phyloP scores from a whole-genome alignment of 1,140 invertebrate species.

The Ridgeia piscesae region DNA sequence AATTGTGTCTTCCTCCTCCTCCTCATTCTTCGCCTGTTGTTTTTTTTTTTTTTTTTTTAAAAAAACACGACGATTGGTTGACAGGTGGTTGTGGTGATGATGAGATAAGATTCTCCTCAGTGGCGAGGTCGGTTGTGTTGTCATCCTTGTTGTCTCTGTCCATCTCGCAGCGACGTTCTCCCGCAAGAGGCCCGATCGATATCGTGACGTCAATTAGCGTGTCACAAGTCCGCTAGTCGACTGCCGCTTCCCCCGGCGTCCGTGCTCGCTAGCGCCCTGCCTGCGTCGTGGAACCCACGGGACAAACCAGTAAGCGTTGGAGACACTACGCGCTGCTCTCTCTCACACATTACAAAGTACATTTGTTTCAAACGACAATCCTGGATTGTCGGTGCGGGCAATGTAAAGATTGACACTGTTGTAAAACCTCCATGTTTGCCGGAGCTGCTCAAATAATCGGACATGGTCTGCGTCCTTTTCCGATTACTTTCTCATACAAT shows the following conservation, averaged over 20 bases:
- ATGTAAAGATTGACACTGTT: too few species aligned
- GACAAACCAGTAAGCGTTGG: neutral
- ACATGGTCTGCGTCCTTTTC: too few species aligned
- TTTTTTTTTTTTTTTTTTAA: too few species aligned
- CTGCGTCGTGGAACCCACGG: neutral
- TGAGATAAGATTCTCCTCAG: neutral
- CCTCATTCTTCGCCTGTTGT: too few species aligned
- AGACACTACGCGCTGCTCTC: neutral
- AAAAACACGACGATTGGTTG: neutral
- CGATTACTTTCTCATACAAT: too few species aligned
- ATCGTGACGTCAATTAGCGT: neutral
- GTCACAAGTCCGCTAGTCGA: neutral
- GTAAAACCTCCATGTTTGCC: too few species aligned
- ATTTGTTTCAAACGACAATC: too few species aligned
- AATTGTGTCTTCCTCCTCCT: too few species aligned
- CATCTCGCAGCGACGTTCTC: neutral
- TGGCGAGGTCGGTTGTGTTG: neutral
- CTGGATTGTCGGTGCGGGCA: too few species aligned
- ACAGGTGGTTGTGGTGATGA: neutral
- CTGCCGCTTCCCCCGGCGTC: neutral
- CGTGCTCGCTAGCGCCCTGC: neutral
- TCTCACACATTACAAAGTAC: too few species aligned
- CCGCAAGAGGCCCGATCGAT: neutral
- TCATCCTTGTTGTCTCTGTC: neutral
- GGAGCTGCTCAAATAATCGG: too few species aligned